phyloP scores from a whole-genome alignment of 2,113 vertebrate species.

The Strigops habroptila region DNA sequence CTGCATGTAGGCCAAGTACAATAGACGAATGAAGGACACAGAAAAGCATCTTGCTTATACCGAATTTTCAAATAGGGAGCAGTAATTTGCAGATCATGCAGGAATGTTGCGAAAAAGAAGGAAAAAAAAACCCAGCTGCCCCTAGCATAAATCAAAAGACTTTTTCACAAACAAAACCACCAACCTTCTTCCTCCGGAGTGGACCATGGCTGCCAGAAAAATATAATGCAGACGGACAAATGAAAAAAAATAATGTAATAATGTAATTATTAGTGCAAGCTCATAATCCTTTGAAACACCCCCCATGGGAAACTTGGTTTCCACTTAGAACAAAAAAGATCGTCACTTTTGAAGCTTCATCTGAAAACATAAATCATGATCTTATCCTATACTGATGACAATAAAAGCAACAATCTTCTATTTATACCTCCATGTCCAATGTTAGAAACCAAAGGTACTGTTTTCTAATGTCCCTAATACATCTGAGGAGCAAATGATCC shows the following conservation, averaged over 20 bases:
- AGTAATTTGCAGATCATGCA: neutral
- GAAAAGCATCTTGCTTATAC: neutral
- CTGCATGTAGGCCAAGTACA: neutral
- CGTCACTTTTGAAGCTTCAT: neutral
- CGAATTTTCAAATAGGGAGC: neutral
- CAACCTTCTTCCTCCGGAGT: neutral
- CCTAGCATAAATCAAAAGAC: neutral
- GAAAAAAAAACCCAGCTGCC: neutral
- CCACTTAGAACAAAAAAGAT: neutral
- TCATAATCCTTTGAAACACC: neutral
- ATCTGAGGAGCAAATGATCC: neutral
- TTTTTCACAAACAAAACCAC: neutral
- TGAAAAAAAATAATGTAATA: neutral
- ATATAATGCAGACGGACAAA: neutral
- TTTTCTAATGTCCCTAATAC: neutral
- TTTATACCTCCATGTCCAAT: neutral
- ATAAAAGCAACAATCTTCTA: neutral
- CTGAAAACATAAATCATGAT: neutral
- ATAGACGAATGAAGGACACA: neutral
- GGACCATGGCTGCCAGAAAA: neutral
- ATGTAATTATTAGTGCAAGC: neutral
- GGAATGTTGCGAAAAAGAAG: neutral
- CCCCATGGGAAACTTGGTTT: neutral
- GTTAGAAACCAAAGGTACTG: constrained; percentile 1
- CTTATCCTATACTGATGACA: neutral